Conservation (phyloP, 2,888 invertebrate species). For the Pyrocoelia pectoralis region DNA sequence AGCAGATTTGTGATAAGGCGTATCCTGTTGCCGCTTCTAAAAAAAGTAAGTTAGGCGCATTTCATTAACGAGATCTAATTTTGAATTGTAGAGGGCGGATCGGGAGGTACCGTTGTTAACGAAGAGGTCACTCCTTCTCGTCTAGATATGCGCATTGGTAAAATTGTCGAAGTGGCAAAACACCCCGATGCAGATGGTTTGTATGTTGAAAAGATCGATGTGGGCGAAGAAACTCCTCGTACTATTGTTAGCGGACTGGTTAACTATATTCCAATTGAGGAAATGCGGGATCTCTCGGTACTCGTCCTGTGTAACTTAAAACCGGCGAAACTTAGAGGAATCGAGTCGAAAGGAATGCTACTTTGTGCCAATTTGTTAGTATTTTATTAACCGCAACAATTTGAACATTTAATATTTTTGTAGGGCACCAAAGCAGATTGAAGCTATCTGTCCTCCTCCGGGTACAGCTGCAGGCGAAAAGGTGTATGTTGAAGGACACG, state of each 20-base stretch:
- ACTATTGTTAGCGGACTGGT: constrained; percentile 90
- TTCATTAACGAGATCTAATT: background rate
- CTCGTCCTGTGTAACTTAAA: constrained; percentile 96
- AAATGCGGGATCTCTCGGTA: constrained; percentile 89
- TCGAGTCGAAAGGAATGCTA: constrained; percentile 93
- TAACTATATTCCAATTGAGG: constrained; percentile 87
- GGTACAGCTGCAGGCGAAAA: constrained; percentile 83
- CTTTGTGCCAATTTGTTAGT: constrained; percentile 85
- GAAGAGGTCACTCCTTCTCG: constrained; percentile 76
- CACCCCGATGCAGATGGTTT: constrained; percentile 94
- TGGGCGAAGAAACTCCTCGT: constrained; percentile 78
- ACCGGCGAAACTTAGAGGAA: constrained; percentile 94
- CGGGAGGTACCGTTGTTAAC: constrained; percentile 44
- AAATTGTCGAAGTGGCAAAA: constrained; percentile 80
- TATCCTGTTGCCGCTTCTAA: constrained; percentile 79
- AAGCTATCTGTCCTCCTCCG: constrained; percentile 81
- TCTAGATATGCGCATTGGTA: constrained; percentile 88
- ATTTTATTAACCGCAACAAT: background rate
- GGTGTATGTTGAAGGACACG: constrained; percentile 84
- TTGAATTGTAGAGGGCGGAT: constrained; percentile 43
- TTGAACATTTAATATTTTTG: background rate
- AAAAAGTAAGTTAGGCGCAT: constrained; percentile 57
- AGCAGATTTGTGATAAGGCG: constrained; percentile 80
- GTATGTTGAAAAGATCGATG: constrained; percentile 91
- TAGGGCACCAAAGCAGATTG: constrained; percentile 54